Evolutionary conservation across 1,140 invertebrate genomes (phyloP), one percentile per base, ranked within the genome.

Genomic region (Adelges cooleyi): DNA sequence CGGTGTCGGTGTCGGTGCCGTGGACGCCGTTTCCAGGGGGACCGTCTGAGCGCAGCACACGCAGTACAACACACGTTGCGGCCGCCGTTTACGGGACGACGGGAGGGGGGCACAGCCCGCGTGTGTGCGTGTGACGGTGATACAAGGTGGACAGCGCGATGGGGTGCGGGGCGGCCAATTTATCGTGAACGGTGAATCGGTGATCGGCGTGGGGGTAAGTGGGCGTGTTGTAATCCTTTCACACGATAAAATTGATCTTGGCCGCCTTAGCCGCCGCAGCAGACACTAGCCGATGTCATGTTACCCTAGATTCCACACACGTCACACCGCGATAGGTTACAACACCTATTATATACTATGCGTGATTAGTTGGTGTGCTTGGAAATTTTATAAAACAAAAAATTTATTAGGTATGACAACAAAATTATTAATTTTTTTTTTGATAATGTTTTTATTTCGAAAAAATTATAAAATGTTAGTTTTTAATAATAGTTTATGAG

Each of bases 21-120:
- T 38, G 22, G 36, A 25, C 56, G 2, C 56, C 56, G 56, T 62
- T 62, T 62, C 56, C 56, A 62, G 56, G 56, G 56, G 56, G 38
- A 62, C 56, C 56, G 56, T 62, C 56, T 62, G 56, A 62, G 56
- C 44, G 56, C 56, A 62, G 56, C 56, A 62, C 56, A 62, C 56
- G 56, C n/a, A 40, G 42, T 33, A n/a, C 53, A 17, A n/a, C 18
- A 20, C 42, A 29, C 42, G 56, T 48, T 33, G 56, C 25, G 56
- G 29, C 29, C 11, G 29, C 11, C 29, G 29, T 33, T 33, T 33
- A 33, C 11, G 29, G 29, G 5, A 33, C 29, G 29, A 6, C 29
- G 29, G 29, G 5, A 33, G 29, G 29, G 29, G 29, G 29, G 29
- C 5, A 11, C 11, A 33, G 29, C 5, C 5, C 5, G 29, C 5